phyloP scores from a whole-genome alignment of 2,113 vertebrate species.

The Scomber japonicus region DNA sequence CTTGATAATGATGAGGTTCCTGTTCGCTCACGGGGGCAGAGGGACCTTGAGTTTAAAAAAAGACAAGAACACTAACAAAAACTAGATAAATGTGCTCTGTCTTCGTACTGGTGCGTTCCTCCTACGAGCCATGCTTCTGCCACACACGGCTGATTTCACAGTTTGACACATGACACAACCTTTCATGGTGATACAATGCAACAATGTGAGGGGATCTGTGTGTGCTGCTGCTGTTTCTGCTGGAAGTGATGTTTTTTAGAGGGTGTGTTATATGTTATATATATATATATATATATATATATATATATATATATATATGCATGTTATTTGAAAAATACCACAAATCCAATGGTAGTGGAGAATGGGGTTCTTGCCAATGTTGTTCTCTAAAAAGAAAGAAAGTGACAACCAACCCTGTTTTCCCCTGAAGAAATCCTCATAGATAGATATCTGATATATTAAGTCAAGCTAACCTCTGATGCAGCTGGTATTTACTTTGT shows the following conservation, averaged over 20 bases:
- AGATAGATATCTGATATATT: too few relatives aligned
- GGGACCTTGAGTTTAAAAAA: slow-evolving; percentile 21
- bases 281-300: too few relatives aligned
- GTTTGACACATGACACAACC: not conserved
- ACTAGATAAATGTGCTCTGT: not conserved
- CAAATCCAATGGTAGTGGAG: too few relatives aligned
- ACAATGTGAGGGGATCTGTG: not conserved
- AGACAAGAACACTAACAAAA: not conserved
- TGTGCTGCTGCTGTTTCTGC: not conserved
- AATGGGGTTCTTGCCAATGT: too few relatives aligned
- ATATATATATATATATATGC: too few relatives aligned
- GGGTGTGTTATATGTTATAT: too few relatives aligned
- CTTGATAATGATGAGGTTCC: not conserved
- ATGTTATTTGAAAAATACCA: not conserved
- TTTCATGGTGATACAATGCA: not conserved
- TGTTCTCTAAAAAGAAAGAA: too few relatives aligned
- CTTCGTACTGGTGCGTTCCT: not conserved
- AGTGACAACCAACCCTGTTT: too few relatives aligned
- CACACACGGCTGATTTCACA: not conserved
- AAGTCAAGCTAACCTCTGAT: not conserved
- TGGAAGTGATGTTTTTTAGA: not conserved
- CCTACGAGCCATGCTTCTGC: not conserved
- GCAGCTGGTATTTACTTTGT: not conserved
- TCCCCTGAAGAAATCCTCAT: too few relatives aligned
- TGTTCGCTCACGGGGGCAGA: not conserved